A percentile compares a stretch with the other conserved stretches of the same genome.
Evolutionary conservation across 2,888 invertebrate genomes (phyloP).

Genomic region (Apodemia mormo): DNA sequence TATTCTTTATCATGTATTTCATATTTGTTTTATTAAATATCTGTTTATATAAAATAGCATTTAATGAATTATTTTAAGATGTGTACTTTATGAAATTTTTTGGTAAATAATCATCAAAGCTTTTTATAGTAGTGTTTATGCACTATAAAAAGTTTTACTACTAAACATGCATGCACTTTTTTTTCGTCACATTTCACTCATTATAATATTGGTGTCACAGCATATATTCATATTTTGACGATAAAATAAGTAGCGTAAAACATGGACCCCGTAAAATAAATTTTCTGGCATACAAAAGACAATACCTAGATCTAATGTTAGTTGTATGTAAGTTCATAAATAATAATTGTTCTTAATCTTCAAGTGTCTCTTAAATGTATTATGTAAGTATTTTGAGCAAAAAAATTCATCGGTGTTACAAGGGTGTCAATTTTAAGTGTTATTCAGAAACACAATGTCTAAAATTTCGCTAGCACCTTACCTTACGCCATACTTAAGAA

Average conservation of each 20-base stretch:
- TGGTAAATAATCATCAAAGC: slow-evolving; percentile 21
- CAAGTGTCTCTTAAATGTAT: slow-evolving; percentile 71
- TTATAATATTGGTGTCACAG: slow-evolving; percentile 62
- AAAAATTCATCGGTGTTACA: slow-evolving; percentile 65
- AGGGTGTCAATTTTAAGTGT: slow-evolving; percentile 57
- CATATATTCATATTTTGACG: slow-evolving; percentile 21
- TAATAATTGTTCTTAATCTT: slow-evolving; percentile 77
- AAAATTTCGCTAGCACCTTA: slow-evolving; percentile 21
- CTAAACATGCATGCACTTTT: slow-evolving; percentile 52
- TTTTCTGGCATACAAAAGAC: slow-evolving; percentile 81
- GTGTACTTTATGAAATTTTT: slow-evolving; percentile 29
- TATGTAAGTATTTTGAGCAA: slow-evolving; percentile 71
- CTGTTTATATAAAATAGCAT: slow-evolving; percentile 22
- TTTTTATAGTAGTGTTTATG: not conserved
- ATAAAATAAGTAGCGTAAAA: slow-evolving; percentile 21
- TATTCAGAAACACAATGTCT: slow-evolving; percentile 28
- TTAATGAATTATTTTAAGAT: slow-evolving; percentile 21
- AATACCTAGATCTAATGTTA: slow-evolving; percentile 83
- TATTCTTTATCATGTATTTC: slow-evolving; percentile 40
- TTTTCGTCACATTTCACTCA: slow-evolving; percentile 54
- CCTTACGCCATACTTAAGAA: not conserved
- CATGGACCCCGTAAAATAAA: slow-evolving; percentile 68
- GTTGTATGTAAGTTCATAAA: slow-evolving; percentile 76
- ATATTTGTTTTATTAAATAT: slow-evolving; percentile 27
- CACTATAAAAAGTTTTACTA: slow-evolving; percentile 22